These are phyloP conservation scores for Dromococcyx pavoninus DNA, from an alignment of 2,797 vertebrate species.

Conservation along the genomic window DNA sequence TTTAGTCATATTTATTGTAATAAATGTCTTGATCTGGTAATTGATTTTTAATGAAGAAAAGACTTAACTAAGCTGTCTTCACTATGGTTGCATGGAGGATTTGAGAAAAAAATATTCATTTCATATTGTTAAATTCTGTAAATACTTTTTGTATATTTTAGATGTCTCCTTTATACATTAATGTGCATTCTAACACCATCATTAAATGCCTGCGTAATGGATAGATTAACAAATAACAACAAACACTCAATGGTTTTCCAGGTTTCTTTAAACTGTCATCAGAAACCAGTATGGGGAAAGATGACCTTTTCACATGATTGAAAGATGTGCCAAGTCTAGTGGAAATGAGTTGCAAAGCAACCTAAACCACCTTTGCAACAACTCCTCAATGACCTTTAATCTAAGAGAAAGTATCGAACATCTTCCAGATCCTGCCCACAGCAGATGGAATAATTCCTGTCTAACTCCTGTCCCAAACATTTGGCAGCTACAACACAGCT, in stretches of 20 bases:
- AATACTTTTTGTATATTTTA: not conserved
- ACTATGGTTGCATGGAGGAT: accelerated
- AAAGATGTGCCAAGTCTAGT: accelerated
- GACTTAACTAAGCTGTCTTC: not conserved
- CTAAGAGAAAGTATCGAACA: not conserved
- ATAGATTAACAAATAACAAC: not conserved
- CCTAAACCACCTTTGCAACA: not conserved
- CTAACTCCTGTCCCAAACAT: not conserved
- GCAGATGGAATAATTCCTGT: not conserved
- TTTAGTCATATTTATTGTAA: not conserved
- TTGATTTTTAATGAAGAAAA: not conserved
- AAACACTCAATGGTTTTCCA: not conserved
- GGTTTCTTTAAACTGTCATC: not conserved
- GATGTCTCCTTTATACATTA: not conserved
- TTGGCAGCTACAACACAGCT: accelerated
- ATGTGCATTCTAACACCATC: accelerated
- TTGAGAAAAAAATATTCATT: not conserved
- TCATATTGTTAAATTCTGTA: not conserved
- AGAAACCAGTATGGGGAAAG: not conserved
- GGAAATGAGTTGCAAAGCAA: not conserved
- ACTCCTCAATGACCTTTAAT: accelerated
- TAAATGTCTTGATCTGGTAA: not conserved
- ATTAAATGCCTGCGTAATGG: not conserved
- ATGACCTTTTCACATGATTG: not conserved
- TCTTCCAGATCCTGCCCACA: not conserved